Conservation (phyloP, 2,113 vertebrate species). For the Pedetes capensis region DNA sequence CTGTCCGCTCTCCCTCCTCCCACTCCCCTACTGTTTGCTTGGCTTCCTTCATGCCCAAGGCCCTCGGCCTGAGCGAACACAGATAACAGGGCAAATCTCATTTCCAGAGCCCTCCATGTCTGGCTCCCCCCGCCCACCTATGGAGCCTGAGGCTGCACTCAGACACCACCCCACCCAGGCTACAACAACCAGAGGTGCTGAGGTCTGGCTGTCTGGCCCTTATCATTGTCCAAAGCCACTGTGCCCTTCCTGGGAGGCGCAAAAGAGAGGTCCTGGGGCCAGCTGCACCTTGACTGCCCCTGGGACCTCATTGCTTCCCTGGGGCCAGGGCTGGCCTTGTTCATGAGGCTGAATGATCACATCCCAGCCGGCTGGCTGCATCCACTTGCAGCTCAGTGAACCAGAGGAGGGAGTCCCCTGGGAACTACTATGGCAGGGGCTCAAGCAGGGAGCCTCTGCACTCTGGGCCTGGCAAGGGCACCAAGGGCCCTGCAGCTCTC, state of each 20-base stretch:
- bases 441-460: background rate
- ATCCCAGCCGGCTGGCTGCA: background rate
- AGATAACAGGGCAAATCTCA: conserved; percentile 63
- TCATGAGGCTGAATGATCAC: background rate
- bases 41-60: conserved; percentile 39
- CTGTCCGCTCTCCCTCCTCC: background rate
- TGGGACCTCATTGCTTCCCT: background rate
- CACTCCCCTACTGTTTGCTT: background rate
- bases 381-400: background rate
- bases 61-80: background rate
- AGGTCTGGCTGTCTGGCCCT: background rate
- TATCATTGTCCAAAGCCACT: background rate
- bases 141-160: background rate
- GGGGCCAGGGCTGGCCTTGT: background rate
- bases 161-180: background rate
- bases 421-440: background rate
- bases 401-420: background rate
- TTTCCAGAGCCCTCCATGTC: conserved; percentile 52
- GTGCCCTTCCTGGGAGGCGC: background rate
- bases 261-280: background rate
- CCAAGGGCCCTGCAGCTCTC: background rate
- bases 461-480: background rate
- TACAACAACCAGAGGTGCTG: background rate
- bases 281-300: background rate
- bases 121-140: background rate